Base-by-base conservation (phyloP, 2,113 vertebrate genomes). In the Coregonus clupeaformis region DNA sequence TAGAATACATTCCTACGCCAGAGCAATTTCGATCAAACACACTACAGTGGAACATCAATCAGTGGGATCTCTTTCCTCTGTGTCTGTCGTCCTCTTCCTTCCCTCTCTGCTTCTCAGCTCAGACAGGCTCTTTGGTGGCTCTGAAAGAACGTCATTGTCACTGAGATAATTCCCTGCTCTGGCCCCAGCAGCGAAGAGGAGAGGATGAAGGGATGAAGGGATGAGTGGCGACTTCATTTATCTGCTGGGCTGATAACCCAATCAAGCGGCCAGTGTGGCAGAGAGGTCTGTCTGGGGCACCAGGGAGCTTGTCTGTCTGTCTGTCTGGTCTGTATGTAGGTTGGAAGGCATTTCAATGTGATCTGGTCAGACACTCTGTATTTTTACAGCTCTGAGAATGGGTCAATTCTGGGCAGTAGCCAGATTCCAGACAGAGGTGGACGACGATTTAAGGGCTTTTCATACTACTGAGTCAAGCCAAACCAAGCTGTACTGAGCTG, bases 161-260 rank as follows among this genome's bases (percentile, higher is more conserved):
- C 76, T 62, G 24, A 85, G 82, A 86, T 90, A 77, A 0, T 87
- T 77, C 77, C 42, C 71, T 78, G 82, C 83, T 79, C 69, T 71
- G 60, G 22, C n/a, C 64, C 63, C 0, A 13, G 71, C 79, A 80
- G 71, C 62, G 69, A 80, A 70, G 73, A 87, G 60, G 75, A 25
- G 68, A 45, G 25, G 57, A 60, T 22, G 57, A 79, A 42, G 78
- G 25, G 57, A 60, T 22, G 57, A 79, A 42, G 78, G 75, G 82
- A 88, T 82, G 82, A 84, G 71, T 78, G 74, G 73, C 77, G 80
- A 77, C 67, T 91, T 90, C 74, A 89, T 83, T 86, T 84, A 82
- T 89, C 77, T 74, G 60, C 71, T 55, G 22, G 42, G 59, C 84
- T 92, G 80, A 87, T 82, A 84, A 84, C 84, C 79, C 78, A 89